Conservation (phyloP, 2,888 invertebrate species). For the Hyles lineata region DNA sequence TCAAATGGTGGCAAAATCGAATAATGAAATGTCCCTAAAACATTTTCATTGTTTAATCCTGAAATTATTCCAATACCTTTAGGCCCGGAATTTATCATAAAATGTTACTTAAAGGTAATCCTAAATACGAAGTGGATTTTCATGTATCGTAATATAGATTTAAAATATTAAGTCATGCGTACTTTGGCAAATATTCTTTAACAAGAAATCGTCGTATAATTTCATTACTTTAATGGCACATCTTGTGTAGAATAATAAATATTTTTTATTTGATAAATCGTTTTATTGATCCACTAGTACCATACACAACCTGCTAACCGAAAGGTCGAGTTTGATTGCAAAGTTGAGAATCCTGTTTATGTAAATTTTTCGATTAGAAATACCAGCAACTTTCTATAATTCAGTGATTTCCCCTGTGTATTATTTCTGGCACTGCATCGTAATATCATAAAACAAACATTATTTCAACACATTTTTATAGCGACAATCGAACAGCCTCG, state of each 20-base stretch:
- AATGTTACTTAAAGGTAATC: slow-evolving; percentile 4
- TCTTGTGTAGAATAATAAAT: not conserved
- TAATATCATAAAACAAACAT: no score
- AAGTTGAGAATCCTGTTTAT: no score
- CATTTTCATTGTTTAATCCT: slow-evolving; percentile 17
- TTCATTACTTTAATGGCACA: not conserved
- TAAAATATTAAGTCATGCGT: not conserved
- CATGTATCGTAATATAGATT: slow-evolving; percentile 1
- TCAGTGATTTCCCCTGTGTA: no score
- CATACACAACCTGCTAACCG: no score
- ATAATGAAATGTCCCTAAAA: slow-evolving; percentile 24
- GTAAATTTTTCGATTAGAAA: no score
- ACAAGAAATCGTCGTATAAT: not conserved
- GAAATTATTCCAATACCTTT: slow-evolving; percentile 21
- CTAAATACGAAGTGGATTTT: not conserved
- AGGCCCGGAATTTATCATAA: slow-evolving; percentile 9
- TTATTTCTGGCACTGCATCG: no score
- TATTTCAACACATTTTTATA: no score
- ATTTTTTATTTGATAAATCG: no score
- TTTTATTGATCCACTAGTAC: no score
- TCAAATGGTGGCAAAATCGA: not conserved
- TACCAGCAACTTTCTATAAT: no score
- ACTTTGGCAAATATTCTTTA: not conserved
- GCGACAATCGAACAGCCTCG: no score
- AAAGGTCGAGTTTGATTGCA: no score